phyloP scores from a whole-genome alignment of 2,797 vertebrate genomes.

The Gallinago stenura region DNA sequence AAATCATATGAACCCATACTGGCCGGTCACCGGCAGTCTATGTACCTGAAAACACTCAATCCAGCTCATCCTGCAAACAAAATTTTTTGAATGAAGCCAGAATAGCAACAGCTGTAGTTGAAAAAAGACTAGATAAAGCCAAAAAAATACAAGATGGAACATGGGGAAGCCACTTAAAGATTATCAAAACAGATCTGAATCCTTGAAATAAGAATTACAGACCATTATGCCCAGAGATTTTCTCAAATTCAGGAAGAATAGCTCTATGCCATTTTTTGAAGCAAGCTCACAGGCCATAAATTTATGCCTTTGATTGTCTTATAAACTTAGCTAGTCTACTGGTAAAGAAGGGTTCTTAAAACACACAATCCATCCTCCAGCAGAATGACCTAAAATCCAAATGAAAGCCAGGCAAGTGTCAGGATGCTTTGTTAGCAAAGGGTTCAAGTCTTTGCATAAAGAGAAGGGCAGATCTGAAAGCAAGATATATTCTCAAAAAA shows the following conservation, averaged over 20 bases:
- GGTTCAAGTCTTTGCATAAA: not conserved
- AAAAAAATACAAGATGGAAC: not conserved
- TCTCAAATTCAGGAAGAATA: not conserved
- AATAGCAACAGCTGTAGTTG: not conserved
- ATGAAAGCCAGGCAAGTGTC: not conserved
- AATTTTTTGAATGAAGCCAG: not conserved
- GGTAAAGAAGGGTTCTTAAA: not conserved
- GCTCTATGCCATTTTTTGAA: not conserved
- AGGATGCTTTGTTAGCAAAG: not conserved
- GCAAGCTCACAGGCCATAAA: not conserved
- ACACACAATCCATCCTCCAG: not conserved
- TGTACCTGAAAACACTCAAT: not conserved
- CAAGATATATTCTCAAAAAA: not conserved
- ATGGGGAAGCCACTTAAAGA: not conserved
- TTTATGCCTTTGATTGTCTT: not conserved
- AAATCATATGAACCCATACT: not conserved
- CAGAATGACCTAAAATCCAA: not conserved
- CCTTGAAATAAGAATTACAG: not conserved
- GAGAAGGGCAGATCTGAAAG: not conserved
- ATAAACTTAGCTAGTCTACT: not conserved
- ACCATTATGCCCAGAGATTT: not conserved
- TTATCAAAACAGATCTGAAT: not conserved
- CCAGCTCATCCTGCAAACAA: not conserved
- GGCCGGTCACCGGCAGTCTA: not conserved
- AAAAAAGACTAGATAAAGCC: not conserved